Evolutionary conservation across 2,888 invertebrate genomes (phyloP).

Genomic region (Perizoma affinitatum): DNA sequence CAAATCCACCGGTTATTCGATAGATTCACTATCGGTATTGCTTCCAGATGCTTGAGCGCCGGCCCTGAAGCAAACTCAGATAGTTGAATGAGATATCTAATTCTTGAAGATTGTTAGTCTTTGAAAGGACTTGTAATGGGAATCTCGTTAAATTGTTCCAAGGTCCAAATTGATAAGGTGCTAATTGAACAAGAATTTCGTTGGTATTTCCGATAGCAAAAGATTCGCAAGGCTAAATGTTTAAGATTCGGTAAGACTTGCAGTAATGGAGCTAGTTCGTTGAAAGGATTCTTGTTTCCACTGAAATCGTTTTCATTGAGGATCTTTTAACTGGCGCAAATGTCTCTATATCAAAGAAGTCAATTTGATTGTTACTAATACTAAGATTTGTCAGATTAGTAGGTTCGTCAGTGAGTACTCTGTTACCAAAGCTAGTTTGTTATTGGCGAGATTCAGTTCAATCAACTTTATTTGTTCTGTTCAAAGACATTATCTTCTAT

Average conservation of each 20-base stretch:
- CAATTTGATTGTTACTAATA: no score
- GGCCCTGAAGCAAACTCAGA: slow-evolving; percentile 85
- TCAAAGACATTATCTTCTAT: no score
- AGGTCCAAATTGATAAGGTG: no score
- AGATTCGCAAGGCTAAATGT: slow-evolving; percentile 85
- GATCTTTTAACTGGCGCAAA: slow-evolving; percentile 85
- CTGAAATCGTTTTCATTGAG: slow-evolving; percentile 86
- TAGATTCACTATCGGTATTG: slow-evolving; percentile 77
- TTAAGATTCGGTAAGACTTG: slow-evolving; percentile 84
- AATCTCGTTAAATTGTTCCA: slow-evolving; percentile 87
- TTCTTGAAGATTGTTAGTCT: slow-evolving; percentile 84
- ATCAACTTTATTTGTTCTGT: no score
- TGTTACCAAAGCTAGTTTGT: no score
- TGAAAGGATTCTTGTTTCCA: slow-evolving; percentile 85
- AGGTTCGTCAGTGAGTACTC: no score
- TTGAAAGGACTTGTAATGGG: slow-evolving; percentile 81
- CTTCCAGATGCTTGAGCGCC: slow-evolving; percentile 83
- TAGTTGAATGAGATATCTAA: slow-evolving; percentile 90
- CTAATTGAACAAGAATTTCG: slow-evolving; percentile 83
- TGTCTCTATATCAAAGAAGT: slow-evolving; percentile 85
- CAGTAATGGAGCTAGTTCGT: slow-evolving; percentile 83
- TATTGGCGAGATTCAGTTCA: no score
- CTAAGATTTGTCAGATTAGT: no score
- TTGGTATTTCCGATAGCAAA: slow-evolving; percentile 81
- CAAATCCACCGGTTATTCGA: no score